phyloP scores from a whole-genome alignment of 2,113 vertebrate species.

The Turdus rufiventris region DNA sequence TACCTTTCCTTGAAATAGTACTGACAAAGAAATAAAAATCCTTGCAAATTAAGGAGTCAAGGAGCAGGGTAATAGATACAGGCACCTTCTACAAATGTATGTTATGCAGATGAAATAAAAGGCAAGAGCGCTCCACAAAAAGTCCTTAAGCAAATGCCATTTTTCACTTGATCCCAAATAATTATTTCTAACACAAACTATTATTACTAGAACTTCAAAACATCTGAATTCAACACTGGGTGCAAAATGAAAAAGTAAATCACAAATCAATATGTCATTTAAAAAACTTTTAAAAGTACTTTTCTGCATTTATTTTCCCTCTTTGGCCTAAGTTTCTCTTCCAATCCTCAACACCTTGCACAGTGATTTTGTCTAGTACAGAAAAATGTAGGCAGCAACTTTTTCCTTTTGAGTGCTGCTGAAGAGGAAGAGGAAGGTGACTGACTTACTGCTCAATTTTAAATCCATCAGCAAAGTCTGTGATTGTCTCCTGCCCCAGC shows the following conservation, averaged over 20 bases:
- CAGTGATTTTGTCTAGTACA: neutral
- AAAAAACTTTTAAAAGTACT: neutral
- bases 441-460: neutral
- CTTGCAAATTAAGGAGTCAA: neutral
- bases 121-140: neutral
- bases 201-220: neutral
- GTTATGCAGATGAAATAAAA: neutral
- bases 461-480: neutral
- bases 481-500: rapidly evolving
- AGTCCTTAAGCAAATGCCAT: neutral
- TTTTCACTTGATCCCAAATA: constrained; percentile 8
- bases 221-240: neutral
- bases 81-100: neutral
- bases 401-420: neutral
- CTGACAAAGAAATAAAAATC: neutral
- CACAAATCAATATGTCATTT: neutral
- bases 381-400: neutral
- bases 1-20: neutral
- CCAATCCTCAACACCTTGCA: neutral
- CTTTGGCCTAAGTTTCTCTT: neutral
- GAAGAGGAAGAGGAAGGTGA: neutral
- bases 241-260: neutral
- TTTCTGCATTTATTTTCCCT: neutral
- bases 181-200: neutral
- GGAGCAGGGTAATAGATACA: neutral